Evolutionary conservation across 2,797 vertebrate species (phyloP).

Genomic region (Muscicapa comitata): DNA sequence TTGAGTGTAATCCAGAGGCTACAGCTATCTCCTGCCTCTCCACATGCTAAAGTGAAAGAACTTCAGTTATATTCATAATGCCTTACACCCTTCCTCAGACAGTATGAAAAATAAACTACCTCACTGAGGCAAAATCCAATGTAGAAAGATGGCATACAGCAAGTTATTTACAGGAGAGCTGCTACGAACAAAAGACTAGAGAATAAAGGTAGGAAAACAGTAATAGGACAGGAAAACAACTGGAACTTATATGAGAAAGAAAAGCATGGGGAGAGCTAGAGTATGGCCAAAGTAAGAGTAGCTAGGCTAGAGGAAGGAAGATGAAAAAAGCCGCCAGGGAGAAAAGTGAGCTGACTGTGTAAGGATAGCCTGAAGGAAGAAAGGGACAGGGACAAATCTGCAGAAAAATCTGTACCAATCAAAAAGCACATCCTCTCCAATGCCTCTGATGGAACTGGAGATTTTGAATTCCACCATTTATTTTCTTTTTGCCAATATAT

Average conservation of each 20-base stretch:
- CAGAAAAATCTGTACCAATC: not conserved
- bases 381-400: not conserved
- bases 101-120: not conserved
- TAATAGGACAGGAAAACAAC: not conserved
- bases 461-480: not conserved
- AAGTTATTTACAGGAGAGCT: slow-evolving; percentile 25
- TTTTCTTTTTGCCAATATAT: not conserved
- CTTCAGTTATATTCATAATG: not conserved
- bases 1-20: not conserved
- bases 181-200: not conserved
- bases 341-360: not conserved
- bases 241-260: not conserved
- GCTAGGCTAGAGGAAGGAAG: not conserved
- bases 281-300: not conserved
- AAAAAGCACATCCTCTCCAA: not conserved
- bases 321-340: not conserved
- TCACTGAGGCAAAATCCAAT: not conserved
- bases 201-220: not conserved
- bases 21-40: not conserved
- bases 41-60: not conserved
- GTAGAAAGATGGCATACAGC: not conserved
- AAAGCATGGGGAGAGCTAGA: not conserved
- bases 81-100: not conserved
- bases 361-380: not conserved
- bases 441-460: not conserved